Percentiles rank a stretch among this genome's conserved stretches.
Evolutionary conservation across 1,140 invertebrate genomes (phyloP).

Genomic region (Procambarus clarkii): DNA sequence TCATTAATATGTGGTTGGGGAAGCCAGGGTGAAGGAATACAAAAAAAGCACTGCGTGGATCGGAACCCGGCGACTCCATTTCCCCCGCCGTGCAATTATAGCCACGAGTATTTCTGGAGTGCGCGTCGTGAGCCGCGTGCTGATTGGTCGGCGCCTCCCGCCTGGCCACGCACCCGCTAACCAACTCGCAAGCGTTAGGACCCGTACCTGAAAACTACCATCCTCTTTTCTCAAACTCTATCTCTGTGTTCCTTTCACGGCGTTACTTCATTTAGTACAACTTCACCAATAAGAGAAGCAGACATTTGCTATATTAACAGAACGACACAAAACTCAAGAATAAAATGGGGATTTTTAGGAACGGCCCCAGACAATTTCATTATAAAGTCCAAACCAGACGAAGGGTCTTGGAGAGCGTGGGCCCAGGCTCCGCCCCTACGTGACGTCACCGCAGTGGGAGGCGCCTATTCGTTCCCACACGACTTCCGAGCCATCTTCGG

Average conservation of each 20-base stretch:
- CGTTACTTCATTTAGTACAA: too few relatives aligned
- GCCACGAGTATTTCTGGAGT: constrained; percentile 54
- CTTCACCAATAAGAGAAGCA: too few relatives aligned
- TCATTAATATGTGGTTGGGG: background rate
- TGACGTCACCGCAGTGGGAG: constrained; percentile 38
- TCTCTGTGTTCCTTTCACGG: too few relatives aligned
- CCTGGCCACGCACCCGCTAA: constrained; percentile 48
- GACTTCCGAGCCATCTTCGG: background rate
- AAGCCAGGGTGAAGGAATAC: background rate
- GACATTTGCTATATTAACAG: too few relatives aligned
- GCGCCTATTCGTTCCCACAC: constrained; percentile 55
- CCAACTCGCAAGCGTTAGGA: constrained; percentile 50
- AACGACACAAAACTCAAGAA: background rate
- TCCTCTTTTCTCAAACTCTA: background rate
- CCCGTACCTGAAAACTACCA: constrained; percentile 27
- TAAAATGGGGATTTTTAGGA: constrained; percentile 13
- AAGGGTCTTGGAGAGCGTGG: constrained; percentile 48
- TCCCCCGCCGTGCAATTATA: constrained; percentile 63
- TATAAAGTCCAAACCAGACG: constrained; percentile 55
- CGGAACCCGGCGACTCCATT: constrained; percentile 43
- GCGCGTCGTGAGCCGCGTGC: constrained; percentile 36
- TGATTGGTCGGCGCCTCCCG: constrained; percentile 40
- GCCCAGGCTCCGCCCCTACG: constrained; percentile 33
- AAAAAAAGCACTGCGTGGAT: background rate
- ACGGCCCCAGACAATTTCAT: constrained; percentile 56